Base-by-base conservation (phyloP, 2,113 vertebrate species). In the Polypterus senegalus region DNA sequence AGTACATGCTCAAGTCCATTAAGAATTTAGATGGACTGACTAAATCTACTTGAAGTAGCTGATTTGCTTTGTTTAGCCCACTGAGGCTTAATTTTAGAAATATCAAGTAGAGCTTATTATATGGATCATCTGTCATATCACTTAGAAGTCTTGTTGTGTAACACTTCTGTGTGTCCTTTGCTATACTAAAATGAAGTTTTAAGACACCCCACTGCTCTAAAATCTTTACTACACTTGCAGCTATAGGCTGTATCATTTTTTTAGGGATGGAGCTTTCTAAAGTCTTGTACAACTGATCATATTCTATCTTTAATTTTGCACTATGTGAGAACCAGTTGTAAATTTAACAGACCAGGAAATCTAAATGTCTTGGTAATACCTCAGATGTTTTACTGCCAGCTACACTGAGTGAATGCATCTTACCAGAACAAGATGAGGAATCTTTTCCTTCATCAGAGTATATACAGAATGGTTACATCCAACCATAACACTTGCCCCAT, bases 361-460 rank as follows among this genome's bases (percentile, higher is more conserved):
- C 27, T 27, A 27, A 47, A 10, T 59, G 57, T 9, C 46, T 59
- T 59, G 27, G 57, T 27, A 59, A 47, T 59, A 47, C 57, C 43
- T 59, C 57, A 43, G 57, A 59, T 9, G 57, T 27, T 47, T 59
- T 59, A 27, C 57, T 59, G 8, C 57, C 57, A 45, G 27, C 57
- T 59, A 59, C 9, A 43, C 43, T 43, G 9, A 59, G 27, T 45
- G 57, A 59, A 45, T 47, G 57, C 57, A 59, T 43, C 27, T 59
- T 9, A 59, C 43, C 57, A 59, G 27, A 43, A 59, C 57, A 10
- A 59, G 9, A 59, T 59, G 57, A 43, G 9, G 27, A 9, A 59
- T 27, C 9, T 4, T 45, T 47, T 59, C 57, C 6, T 59, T 59
- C 46, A 59, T 9, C 4, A 59, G 9, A 9, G 46, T 59, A 27